phyloP scores from a whole-genome alignment of 2,888 invertebrate species.

The Megastigmus dorsalis region DNA sequence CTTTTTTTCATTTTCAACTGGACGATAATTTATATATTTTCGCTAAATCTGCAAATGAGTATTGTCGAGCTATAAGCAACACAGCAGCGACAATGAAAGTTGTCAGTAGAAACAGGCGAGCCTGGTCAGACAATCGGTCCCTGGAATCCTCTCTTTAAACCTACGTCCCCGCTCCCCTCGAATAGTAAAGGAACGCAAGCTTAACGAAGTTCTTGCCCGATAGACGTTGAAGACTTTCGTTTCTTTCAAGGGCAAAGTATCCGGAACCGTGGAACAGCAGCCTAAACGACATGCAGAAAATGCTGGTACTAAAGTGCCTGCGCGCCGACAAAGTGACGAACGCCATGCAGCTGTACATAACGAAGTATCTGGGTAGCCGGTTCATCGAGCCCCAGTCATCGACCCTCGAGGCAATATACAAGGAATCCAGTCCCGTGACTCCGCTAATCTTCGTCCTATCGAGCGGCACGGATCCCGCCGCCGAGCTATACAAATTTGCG shows the following conservation, averaged over 20 bases:
- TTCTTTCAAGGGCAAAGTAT: conserved; percentile 66
- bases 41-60: too few relatives aligned
- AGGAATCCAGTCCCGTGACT: conserved; percentile 84
- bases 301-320: conserved; percentile 86
- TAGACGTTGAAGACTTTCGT: too few relatives aligned
- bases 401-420: conserved; percentile 86
- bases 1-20: too few relatives aligned
- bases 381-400: conserved; percentile 92
- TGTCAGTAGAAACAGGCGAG: too few relatives aligned
- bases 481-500: conserved; percentile 88
- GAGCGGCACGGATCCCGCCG: conserved; percentile 92
- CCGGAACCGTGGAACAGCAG: conserved; percentile 81
- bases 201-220: too few relatives aligned
- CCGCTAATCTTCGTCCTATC: conserved; percentile 93
- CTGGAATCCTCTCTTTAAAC: too few relatives aligned
- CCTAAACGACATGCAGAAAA: conserved; percentile 83
- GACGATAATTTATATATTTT: too few relatives aligned
- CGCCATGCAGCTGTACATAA: conserved; percentile 86
- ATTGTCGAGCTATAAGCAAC: too few relatives aligned
- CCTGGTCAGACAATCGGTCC: too few relatives aligned
- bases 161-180: too few relatives aligned
- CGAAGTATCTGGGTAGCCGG: conserved; percentile 81
- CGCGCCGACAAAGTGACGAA: conserved; percentile 90
- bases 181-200: too few relatives aligned
- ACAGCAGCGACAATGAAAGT: too few relatives aligned